Conservation (phyloP, 2,113 vertebrate genomes). For the Sphyrna mokarran region DNA sequence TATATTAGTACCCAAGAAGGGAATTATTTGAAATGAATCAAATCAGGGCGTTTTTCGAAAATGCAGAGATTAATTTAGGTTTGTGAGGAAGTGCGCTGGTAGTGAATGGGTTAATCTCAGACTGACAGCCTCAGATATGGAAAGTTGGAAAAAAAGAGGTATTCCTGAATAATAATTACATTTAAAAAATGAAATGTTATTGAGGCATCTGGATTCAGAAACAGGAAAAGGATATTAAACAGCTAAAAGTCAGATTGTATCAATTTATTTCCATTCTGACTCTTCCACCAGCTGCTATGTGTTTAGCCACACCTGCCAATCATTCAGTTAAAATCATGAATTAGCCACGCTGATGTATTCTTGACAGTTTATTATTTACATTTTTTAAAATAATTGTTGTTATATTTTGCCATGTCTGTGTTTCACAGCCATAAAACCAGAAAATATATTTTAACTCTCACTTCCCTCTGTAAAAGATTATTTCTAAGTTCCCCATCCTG, state of each 20-base stretch:
- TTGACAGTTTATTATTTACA: background rate
- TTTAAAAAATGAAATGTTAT: background rate
- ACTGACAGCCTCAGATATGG: background rate
- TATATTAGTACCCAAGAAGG: background rate
- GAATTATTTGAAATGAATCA: background rate
- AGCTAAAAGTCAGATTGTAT: slow-evolving; percentile 23
- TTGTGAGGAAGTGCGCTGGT: background rate
- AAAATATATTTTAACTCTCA: background rate
- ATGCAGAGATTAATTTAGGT: background rate
- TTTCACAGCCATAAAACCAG: background rate
- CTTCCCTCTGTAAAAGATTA: background rate
- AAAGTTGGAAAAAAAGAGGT: background rate
- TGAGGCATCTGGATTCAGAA: background rate
- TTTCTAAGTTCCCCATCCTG: background rate
- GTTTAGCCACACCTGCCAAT: background rate
- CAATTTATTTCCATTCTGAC: background rate
- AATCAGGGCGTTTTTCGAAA: background rate
- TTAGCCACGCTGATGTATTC: background rate
- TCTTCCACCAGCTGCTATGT: background rate
- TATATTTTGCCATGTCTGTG: background rate
- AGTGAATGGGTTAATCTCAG: background rate
- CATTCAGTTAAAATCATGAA: background rate
- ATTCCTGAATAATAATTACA: background rate
- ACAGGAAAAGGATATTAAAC: slow-evolving; percentile 25
- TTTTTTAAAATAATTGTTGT: background rate